Evolutionary conservation across 2,113 vertebrate species (phyloP).

Genomic region (Grammomys dolichurus): DNA sequence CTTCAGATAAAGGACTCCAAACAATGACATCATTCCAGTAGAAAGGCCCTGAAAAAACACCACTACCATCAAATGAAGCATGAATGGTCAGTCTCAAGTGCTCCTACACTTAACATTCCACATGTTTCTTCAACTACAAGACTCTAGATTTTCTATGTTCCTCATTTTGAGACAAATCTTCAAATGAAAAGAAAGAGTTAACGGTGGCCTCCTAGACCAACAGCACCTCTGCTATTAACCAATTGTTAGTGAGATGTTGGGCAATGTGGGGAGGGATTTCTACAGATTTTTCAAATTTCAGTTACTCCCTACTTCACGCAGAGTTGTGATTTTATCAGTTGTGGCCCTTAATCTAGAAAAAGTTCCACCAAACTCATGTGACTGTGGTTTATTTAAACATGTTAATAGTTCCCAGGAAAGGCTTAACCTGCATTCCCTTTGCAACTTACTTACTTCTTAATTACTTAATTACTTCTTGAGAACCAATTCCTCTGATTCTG

Average conservation of each 20-base stretch:
- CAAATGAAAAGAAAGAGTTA: too few relatives aligned
- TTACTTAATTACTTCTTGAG: background rate
- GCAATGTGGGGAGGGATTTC: background rate
- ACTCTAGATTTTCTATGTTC: too few relatives aligned
- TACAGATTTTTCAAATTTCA: background rate
- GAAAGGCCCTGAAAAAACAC: too few relatives aligned
- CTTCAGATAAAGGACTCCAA: too few relatives aligned
- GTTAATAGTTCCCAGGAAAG: constrained; percentile 17
- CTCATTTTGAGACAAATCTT: too few relatives aligned
- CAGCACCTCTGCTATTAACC: background rate
- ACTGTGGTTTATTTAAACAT: constrained; percentile 3
- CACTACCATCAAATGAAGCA: too few relatives aligned
- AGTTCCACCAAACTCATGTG: background rate
- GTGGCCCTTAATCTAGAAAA: constrained; percentile 19
- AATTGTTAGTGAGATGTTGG: background rate
- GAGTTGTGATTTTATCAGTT: background rate
- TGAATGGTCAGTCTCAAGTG: too few relatives aligned
- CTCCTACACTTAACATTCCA: too few relatives aligned
- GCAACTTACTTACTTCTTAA: background rate
- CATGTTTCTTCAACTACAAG: too few relatives aligned
- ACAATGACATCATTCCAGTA: too few relatives aligned
- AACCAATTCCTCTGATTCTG: background rate
- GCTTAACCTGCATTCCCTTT: background rate
- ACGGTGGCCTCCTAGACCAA: background rate
- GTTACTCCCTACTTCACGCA: background rate